Base-by-base conservation (phyloP, 1,140 invertebrate species). In the Drosophila persimilis region DNA sequence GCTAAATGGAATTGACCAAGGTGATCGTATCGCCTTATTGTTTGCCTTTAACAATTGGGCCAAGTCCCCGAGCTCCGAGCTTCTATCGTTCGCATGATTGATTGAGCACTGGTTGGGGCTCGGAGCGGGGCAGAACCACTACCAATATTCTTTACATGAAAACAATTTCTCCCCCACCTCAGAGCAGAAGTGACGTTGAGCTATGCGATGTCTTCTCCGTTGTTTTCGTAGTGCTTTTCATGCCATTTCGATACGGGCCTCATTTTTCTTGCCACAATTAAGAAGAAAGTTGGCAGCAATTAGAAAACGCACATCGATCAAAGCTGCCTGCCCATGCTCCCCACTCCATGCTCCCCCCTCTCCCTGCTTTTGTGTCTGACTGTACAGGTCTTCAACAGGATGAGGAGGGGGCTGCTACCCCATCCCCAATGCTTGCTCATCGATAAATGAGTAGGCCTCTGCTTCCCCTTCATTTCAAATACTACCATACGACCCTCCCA, bases 271-370 rank as follows among this genome's bases (percentile, higher is more conserved):
- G 81, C 80, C 83, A 86, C 80, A 81, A 85, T 86, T 86, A 86
- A 81, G 81, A 86, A 86, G 81, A 86, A 86, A 86, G 81, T 86
- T 86, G 70, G 81, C 77, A 72, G 78, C 80, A 86, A 85, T 85
- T 85, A 86, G 81, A 86, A 86, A 86, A 86, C 81, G 79, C 81
- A 56, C 81, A 86, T 86, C 83, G 81, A 86, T 86, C 83, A 86
- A 73, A 81, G 64, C 76, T 58, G 66, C 59, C 75, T 64, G 29
- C 60, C 61, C 8, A 31, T 22, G 45, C 61, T 24, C 24, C 24
- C 24, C 24, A 0, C 24, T 24, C 24, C 24, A 24, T 0, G 4
- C 4, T 24, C 24, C 24, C 24, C 43, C 54, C 45, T 52, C 59
- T 63, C 26, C 53, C 48, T 26, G 31, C 24, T 29, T 52, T 65